phyloP scores from a whole-genome alignment of 1,140 invertebrate genomes.

The Drosophila kepulauana region DNA sequence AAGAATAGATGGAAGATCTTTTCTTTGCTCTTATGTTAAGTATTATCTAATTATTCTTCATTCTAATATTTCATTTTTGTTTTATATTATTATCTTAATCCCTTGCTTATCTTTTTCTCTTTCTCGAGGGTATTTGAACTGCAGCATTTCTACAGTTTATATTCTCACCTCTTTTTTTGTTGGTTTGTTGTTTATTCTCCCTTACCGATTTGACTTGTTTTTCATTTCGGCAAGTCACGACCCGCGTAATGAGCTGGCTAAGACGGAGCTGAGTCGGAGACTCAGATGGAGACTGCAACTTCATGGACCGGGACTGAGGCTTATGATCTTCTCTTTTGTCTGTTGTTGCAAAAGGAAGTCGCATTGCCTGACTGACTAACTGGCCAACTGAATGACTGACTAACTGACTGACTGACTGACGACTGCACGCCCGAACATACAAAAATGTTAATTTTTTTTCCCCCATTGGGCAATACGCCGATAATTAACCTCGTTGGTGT shows the following conservation, averaged over 20 bases:
- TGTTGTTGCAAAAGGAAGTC: conserved; percentile 62
- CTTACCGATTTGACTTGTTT: conserved; percentile 76
- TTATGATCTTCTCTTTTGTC: conserved; percentile 68
- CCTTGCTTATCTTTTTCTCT: background rate
- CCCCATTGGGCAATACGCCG: conserved; percentile 70
- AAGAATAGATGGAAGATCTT: too few relatives aligned
- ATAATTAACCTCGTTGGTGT: conserved; percentile 77
- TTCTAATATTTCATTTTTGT: background rate
- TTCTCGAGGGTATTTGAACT: conserved; percentile 7
- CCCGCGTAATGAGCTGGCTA: conserved; percentile 76
- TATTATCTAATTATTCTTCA: too few relatives aligned
- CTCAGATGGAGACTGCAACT: conserved; percentile 24
- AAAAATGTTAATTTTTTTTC: conserved; percentile 75
- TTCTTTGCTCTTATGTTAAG: too few relatives aligned
- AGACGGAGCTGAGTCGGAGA: background rate
- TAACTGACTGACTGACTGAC: conserved; percentile 29
- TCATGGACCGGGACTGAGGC: conserved; percentile 40
- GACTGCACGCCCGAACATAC: conserved; percentile 21
- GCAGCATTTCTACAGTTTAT: background rate
- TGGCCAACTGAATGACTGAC: conserved; percentile 22
- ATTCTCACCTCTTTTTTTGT: conserved; percentile 10
- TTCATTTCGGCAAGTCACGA: conserved; percentile 82
- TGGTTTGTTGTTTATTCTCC: conserved; percentile 41
- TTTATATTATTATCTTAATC: background rate
- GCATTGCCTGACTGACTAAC: conserved; percentile 29